A percentile compares a stretch with the other conserved stretches of the same genome.
These are phyloP conservation scores for Calameuta filiformis DNA, from an alignment of 2,888 invertebrate genomes.

Conservation along the genomic window DNA sequence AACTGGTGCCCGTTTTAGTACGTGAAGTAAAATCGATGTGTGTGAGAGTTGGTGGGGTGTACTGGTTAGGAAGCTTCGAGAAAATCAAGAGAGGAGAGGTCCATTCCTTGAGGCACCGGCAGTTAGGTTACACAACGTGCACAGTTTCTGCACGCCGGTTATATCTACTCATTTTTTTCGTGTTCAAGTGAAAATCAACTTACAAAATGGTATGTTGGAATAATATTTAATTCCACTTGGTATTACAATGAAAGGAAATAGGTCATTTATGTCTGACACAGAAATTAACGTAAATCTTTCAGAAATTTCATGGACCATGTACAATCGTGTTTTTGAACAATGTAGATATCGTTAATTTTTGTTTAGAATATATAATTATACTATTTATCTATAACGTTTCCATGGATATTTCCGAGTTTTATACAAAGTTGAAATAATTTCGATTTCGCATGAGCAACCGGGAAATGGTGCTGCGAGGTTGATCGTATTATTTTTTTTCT, in stretches of 20 bases:
- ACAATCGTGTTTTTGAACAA: no score
- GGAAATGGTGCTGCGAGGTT: not conserved
- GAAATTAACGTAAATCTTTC: not conserved
- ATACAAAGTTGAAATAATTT: no score
- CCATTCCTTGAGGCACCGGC: conserved; percentile 23
- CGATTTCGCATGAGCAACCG: no score
- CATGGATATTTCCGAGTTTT: no score
- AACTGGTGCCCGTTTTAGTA: not conserved
- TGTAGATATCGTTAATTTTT: no score
- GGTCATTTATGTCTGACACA: not conserved
- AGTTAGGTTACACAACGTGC: conserved; percentile 55
- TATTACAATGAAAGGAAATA: no score
- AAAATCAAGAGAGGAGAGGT: conserved; percentile 30
- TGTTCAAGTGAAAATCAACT: conserved; percentile 6
- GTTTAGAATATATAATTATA: no score
- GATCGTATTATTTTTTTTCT: not conserved
- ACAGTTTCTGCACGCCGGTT: conserved; percentile 13
- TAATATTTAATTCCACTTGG: no score
- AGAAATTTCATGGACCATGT: no score
- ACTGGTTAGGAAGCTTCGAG: conserved; percentile 37
- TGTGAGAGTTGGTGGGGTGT: conserved; percentile 8
- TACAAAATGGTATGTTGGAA: not conserved
- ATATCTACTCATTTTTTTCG: not conserved
- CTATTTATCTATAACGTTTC: no score
- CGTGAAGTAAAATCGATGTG: not conserved